Base-by-base conservation (phyloP, 1,140 invertebrate species). In the Habropoda laboriosa region DNA sequence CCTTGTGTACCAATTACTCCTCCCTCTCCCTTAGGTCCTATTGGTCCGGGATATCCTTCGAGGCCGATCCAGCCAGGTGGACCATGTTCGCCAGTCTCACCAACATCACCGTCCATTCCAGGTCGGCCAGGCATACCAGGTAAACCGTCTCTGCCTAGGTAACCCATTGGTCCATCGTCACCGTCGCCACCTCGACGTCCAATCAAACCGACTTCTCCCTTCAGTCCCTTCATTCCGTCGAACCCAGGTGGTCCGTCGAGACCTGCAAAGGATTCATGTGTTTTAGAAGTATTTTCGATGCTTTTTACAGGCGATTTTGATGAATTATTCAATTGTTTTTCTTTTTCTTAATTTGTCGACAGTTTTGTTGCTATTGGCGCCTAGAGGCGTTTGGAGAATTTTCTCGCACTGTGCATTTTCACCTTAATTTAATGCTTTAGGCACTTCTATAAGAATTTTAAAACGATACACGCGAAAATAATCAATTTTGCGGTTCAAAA, bases 101-200 rank as follows among this genome's bases (percentile, higher is more conserved):
- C 94, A 10, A 89, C 74, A 67, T 93, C 91, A 27, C 94, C 94
- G 51, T 94, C 89, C 13, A 89, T 79, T 27, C 96, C 95, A 2
- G 93, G 91, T 40, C 90, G 88, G 58, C 95, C 95, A 21, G 84
- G 78, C 3, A 80, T 38, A n/a, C 95, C 93, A 53, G 87, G 86
- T 6, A 85, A 68, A 63, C 95, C 95, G 64, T 88, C 86, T 51
- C 86, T 84, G 49, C 94, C 96, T 4, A 81, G 73, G 2, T 93
- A 93, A 55, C 95, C 95, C 32, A 87, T 85, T 51, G 93, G 86
- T 2, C 95, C 92, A 2, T 80, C 75, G 45, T 94, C 93, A 67
- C 95, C 96, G 57, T 92, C 91, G 42, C 93, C 90, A 42, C 96
- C 96, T 42, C 93, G 93, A 51, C 91, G 90, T 51, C 95, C 95